Percentiles rank a stretch among this genome's conserved stretches.
Conservation (phyloP, 2,888 invertebrate species). For the Didymodactylos carnosus region DNA sequence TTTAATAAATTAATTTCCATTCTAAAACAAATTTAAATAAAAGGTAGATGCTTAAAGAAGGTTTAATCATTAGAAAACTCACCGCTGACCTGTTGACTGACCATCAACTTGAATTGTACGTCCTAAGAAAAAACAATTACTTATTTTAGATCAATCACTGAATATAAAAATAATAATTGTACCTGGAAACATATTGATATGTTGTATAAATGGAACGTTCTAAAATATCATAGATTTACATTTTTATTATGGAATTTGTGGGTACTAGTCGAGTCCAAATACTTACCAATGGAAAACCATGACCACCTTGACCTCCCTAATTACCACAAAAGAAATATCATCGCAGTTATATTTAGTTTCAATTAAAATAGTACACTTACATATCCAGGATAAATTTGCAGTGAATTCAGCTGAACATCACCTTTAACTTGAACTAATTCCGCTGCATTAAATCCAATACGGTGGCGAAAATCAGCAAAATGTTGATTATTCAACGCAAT, state of each 20-base stretch:
- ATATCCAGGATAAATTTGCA: background rate
- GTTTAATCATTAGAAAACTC: too few species aligned
- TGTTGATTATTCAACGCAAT: background rate
- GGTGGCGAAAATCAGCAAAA: background rate
- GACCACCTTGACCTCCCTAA: background rate
- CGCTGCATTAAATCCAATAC: background rate
- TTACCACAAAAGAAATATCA: too few species aligned
- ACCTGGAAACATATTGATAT: background rate
- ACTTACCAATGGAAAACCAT: background rate
- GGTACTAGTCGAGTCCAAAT: too few species aligned
- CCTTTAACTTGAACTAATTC: background rate
- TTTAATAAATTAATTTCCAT: background rate
- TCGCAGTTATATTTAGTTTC: too few species aligned
- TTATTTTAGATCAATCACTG: background rate
- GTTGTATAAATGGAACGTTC: background rate
- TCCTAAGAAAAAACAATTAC: background rate
- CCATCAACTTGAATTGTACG: background rate
- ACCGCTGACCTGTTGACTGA: too few species aligned
- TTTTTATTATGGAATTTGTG: too few species aligned
- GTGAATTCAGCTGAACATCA: background rate
- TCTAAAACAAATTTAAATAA: background rate
- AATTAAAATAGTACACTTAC: too few species aligned
- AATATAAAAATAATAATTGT: background rate
- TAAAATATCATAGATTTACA: too few species aligned
- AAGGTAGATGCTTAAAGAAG: too few species aligned